phyloP scores from a whole-genome alignment of 2,888 invertebrate genomes.

The Eugnorisma glareosa region DNA sequence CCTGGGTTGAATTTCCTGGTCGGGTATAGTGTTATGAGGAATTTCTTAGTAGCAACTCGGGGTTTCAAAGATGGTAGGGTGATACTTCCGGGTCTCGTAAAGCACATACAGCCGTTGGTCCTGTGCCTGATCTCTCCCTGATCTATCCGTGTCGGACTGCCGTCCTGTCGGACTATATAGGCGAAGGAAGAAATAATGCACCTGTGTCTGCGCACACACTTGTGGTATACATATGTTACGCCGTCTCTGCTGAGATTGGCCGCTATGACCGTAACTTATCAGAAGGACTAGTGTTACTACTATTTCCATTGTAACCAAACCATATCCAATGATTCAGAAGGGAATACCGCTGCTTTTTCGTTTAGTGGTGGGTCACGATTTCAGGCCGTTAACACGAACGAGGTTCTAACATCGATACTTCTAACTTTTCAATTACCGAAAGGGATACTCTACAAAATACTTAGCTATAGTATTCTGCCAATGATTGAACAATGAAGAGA shows the following conservation, averaged over 20 bases:
- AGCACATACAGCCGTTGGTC: neutral
- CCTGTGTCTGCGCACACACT: neutral
- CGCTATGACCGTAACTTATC: neutral
- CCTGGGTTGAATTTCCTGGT: neutral
- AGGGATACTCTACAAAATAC: conserved; percentile 4
- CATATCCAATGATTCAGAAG: neutral
- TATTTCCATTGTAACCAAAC: neutral
- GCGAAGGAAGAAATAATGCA: neutral
- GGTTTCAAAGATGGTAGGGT: neutral
- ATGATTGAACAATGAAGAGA: conserved; percentile 6
- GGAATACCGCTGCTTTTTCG: neutral
- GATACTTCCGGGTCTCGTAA: neutral
- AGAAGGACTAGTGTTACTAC: neutral
- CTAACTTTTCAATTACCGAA: conserved; percentile 39
- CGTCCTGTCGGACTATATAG: neutral
- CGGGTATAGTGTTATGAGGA: neutral
- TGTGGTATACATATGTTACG: neutral
- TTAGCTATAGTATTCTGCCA: neutral
- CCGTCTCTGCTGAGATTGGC: neutral
- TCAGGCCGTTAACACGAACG: conserved; percentile 27
- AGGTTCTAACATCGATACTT: neutral
- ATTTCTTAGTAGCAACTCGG: neutral
- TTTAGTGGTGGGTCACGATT: conserved; percentile 27
- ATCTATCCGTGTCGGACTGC: neutral
- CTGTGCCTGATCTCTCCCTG: neutral